Percentiles rank a stretch among this genome's conserved stretches.
phyloP scores from a whole-genome alignment of 1,140 invertebrate genomes.

The Drosophila takahashii region DNA sequence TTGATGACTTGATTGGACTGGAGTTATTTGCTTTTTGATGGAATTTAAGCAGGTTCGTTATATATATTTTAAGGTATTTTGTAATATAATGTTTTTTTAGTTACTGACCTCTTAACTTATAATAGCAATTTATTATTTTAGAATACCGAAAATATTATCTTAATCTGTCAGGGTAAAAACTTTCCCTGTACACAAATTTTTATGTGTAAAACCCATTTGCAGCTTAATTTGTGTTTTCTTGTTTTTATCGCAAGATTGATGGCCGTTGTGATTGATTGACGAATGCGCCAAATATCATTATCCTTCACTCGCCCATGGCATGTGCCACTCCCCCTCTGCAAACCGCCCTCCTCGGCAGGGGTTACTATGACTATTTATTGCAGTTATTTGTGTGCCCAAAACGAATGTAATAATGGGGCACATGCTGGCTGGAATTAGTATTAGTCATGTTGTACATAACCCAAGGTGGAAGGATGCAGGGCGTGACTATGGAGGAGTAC shows the following conservation, averaged over 20 bases:
- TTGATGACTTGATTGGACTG: slow-evolving; percentile 23
- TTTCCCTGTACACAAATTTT: not conserved
- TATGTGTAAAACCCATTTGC: not conserved
- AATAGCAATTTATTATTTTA: not conserved
- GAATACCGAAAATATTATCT: not conserved
- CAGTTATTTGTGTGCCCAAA: slow-evolving; percentile 64
- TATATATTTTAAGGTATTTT: too few species aligned
- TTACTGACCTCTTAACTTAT: not conserved
- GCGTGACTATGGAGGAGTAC: not conserved
- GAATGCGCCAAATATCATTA: slow-evolving; percentile 57
- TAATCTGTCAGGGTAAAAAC: slow-evolving; percentile 5
- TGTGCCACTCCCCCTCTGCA: slow-evolving; percentile 18
- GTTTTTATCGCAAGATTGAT: slow-evolving; percentile 50
- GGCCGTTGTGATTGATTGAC: slow-evolving; percentile 68
- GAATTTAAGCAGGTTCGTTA: not conserved
- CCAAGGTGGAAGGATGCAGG: slow-evolving; percentile 27
- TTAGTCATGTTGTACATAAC: slow-evolving; percentile 60
- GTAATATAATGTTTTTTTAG: not conserved
- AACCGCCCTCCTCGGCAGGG: not conserved
- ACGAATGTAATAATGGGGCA: slow-evolving; percentile 38
- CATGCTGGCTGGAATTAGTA: slow-evolving; percentile 62
- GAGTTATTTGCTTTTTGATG: not conserved
- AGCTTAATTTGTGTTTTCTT: slow-evolving; percentile 17
- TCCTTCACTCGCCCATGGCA: slow-evolving; percentile 26
- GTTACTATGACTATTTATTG: slow-evolving; percentile 76